Evolutionary conservation across 2,888 invertebrate genomes (phyloP), one percentile per base, ranked within the genome.

Genomic region (Ditula angustiorana): DNA sequence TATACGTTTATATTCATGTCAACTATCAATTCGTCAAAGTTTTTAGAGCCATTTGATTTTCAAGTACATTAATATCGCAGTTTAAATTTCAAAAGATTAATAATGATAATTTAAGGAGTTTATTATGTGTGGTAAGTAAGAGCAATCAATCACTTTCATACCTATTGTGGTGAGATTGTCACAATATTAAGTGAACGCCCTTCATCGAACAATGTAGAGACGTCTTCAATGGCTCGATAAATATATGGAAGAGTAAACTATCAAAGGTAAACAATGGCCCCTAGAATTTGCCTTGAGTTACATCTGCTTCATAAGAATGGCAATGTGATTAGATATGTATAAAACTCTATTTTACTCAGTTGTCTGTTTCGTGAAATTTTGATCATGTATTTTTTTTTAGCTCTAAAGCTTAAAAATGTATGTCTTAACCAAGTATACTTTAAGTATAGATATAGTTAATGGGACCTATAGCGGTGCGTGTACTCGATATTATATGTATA

Each of bases 111-210:
- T 19, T 5, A 41, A 41, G 19, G 7, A 41, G n/a, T 19, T 2
- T 10, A 10, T 37, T 10, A 8, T 53, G n/a, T 24, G 46, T 16
- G 58, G 16, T 53, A 35, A 16, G 7, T 8, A n/a, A 16, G 11
- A 24, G 46, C 11, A 53, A 64, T 59, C 59, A 59, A 64, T 59
- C 53, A 64, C 52, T 23, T 64, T 59, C 11, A 16, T 30, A n/a
- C n/a, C n/a, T n/a, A 11, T 44, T 24, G 30, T n/a, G 23, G 41
- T 57, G 28, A 52, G 58, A 21, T 23, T 64, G 52, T 52, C 58
- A 53, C 52, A 47, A 53, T 53, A 58, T 52, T 58, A 46, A 58
- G 26, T 28, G 47, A 41, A 57, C 44, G 47, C 47, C 26, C 33
- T 59, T 37, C 13, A 58, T 28, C 13, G 16, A 47, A 59, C 46